phyloP scores from a whole-genome alignment of 2,888 invertebrate genomes.

The Sympetrum striolatum region DNA sequence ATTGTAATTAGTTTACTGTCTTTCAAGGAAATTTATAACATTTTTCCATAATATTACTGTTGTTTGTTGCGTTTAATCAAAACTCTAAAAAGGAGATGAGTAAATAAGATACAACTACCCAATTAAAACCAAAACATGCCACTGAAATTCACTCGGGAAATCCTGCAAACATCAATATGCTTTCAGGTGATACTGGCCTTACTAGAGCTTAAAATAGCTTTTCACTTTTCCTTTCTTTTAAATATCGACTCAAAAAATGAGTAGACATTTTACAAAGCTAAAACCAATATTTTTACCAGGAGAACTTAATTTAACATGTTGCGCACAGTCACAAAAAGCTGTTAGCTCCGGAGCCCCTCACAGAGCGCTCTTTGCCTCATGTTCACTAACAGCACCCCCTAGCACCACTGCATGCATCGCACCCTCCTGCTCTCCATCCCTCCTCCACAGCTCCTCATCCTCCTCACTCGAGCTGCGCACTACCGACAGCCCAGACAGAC shows the following conservation, averaged over 20 bases:
- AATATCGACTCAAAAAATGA: neutral
- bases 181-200: neutral
- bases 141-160: no score
- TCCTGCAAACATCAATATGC: no score
- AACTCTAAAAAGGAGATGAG: no score
- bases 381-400: neutral
- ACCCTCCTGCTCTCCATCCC: neutral
- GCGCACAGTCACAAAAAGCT: neutral
- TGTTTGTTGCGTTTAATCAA: no score
- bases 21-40: no score
- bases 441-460: conserved; percentile 6
- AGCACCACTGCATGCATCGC: neutral
- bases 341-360: neutral
- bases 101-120: no score
- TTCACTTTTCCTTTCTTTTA: neutral
- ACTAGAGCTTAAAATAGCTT: neutral
- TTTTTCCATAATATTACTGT: no score
- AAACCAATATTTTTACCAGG: neutral
- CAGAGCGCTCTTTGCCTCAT: conserved; percentile 15
- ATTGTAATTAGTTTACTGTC: no score
- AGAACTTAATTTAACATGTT: neutral
- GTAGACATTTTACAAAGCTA: neutral
- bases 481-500: conserved; percentile 1
- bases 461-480: conserved; percentile 34
- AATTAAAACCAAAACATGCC: no score